Base-by-base conservation (phyloP, 37 sponge, comb jelly and placozoan species). In the Cladorhizidae sp. region DNA sequence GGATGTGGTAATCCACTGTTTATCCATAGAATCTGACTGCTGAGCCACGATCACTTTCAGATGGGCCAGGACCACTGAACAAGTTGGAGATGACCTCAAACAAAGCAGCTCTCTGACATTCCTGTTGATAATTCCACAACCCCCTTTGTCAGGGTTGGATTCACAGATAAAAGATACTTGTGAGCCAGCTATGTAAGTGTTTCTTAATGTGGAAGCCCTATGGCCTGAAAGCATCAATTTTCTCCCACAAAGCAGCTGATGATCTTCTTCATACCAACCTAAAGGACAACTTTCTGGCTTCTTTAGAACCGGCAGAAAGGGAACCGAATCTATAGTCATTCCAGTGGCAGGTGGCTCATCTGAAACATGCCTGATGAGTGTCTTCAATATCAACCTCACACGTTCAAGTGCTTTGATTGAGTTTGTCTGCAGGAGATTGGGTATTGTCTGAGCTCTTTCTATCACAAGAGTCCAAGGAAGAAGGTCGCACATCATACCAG, bases 221-320 rank as follows among this genome's bases (percentile, higher is more conserved):
- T 38, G 1, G 21, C 63, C 82, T 28, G 9, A 35, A 18, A 57
- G 22, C 56, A 83, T 39, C 14, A 83, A 33, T n/a, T 74, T 41
- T n/a, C 39, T 54, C 9, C 84, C 84, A 56, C 57, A 33, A 15
- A 55, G 32, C n/a, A 75, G 76, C 3, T 74, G 63, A n/a, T 65
- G 41, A 1, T 45, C 56, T 11, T 82, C 83, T 37, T 83, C 88
- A 52, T 71, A 40, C 88, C 88, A 88, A 42, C 64, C 56, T 25
- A 88, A 50, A 38, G 63, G 77, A 69, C 77, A 88, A 3, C 72
- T 49, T 20, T 59, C 57, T 37, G 89, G 89, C 67, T 84, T 89
- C 17, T 37, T 62, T 25, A 84, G 7, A 5, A 89, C 89, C 38
- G 89, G 89, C 3, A 92, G 33, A 54, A 92, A 92, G 11, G 84